A percentile compares a stretch with the other conserved stretches of the same genome.
Evolutionary conservation across 2,797 vertebrate genomes (phyloP).

Genomic region (Sarcophilus harrisii): DNA sequence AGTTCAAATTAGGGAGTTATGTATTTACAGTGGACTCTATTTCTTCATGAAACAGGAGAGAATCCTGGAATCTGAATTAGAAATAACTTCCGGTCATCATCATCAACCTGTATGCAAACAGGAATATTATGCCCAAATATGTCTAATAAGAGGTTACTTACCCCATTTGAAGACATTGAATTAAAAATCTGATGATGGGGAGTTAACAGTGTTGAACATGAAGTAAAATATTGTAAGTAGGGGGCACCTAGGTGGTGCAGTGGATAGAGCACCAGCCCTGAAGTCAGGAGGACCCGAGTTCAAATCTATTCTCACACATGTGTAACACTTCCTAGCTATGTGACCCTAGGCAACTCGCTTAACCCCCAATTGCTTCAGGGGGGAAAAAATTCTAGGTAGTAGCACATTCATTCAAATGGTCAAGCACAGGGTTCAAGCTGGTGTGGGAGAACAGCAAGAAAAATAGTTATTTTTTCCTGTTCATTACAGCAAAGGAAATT

Average conservation of each 20-base stretch:
- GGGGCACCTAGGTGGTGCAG: too few species aligned
- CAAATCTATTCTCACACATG: too few species aligned
- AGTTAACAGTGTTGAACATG: neutral
- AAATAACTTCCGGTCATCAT: neutral
- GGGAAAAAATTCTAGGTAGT: too few species aligned
- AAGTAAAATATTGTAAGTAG: neutral
- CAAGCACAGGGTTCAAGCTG: neutral
- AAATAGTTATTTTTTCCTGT: neutral
- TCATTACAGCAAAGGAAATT: neutral
- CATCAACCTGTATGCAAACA: neutral
- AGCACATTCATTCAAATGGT: neutral
- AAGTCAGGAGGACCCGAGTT: too few species aligned
- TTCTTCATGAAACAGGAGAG: neutral
- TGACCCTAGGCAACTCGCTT: too few species aligned
- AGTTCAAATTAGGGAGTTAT: neutral
- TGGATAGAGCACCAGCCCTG: too few species aligned
- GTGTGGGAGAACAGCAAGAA: neutral
- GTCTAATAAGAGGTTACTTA: neutral
- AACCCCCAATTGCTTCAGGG: too few species aligned
- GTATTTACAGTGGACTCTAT: neutral
- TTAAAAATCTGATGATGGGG: neutral
- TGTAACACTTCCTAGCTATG: too few species aligned
- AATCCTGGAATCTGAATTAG: neutral
- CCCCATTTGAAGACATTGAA: neutral
- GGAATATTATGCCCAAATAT: neutral